Base-by-base conservation (phyloP, 2,113 vertebrate genomes). In the Mormyrus iriodes region DNA sequence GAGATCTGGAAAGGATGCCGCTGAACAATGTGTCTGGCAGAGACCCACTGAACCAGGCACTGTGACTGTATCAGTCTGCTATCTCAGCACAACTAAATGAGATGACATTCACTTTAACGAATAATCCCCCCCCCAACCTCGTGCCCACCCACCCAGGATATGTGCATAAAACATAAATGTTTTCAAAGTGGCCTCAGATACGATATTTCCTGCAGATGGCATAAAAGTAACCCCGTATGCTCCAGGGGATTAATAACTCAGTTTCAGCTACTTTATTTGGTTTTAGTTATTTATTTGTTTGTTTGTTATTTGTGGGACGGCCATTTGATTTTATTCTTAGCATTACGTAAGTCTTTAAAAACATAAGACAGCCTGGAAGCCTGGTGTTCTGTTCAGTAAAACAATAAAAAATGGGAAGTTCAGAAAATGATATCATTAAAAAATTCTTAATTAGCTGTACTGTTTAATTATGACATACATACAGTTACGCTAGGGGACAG, bases 101-200 rank as follows among this genome's bases (percentile, higher is more conserved):
- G 93, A 95, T 95, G 95, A 94, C 94, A 95, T 95, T 95, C 93
- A 95, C 94, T 94, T 91, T 94, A 94, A 95, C 94, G 93, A 95
- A 95, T 93, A 91, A 94, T 95, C 93, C 94, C 90, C 94, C 92
- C 90, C 84, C 69, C 85, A 58, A 58, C 21, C 55, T 58, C 55
- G 8, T 8, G n/a, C 7, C 55, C 55, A 9, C 24, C 55, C 7
- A 90, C 87, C 51, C 87, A 88, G 52, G 5, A 9, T 90, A 90
- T 94, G 91, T 94, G 92, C 90, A 92, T 92, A 90, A 42, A 49
- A 65, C 35, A 49, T 88, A 90, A 90, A 93, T 90, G 17, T 90
- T 90, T 92, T 91, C 49, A 90, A 92, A 92, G 88, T 91, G 90
- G 88, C 92, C 91, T 69, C 85, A 84, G 90, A 85, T 91, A 89